Conservation (phyloP, 2,113 vertebrate species). For the Globicephala melas region DNA sequence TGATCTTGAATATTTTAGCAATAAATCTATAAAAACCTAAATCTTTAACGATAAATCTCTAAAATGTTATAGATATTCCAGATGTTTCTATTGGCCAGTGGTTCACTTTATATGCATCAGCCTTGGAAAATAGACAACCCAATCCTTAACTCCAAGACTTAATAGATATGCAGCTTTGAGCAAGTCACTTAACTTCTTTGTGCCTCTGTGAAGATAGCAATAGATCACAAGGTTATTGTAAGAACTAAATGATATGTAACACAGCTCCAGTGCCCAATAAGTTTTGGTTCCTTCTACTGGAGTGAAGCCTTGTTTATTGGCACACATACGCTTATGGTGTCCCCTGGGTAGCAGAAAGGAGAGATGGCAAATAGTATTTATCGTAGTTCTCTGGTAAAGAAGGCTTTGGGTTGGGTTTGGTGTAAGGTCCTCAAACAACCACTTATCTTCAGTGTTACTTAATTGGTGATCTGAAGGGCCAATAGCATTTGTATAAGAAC, state of each 20-base stretch:
- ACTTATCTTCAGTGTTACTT: constrained; percentile 4
- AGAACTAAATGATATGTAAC: neutral
- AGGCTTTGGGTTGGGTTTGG: neutral
- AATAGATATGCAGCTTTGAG: neutral
- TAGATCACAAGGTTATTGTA: neutral
- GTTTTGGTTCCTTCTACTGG: neutral
- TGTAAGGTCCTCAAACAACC: neutral
- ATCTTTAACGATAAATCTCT: neutral
- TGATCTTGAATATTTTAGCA: neutral
- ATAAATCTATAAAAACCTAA: neutral
- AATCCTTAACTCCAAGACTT: neutral
- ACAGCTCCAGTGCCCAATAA: neutral
- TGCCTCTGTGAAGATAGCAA: neutral
- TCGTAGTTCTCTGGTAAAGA: neutral
- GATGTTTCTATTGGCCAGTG: neutral
- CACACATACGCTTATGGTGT: neutral
- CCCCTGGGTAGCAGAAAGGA: neutral
- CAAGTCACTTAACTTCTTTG: neutral
- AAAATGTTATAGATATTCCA: neutral
- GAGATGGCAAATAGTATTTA: neutral
- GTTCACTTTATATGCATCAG: neutral
- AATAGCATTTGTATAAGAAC: neutral
- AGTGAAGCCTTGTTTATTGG: neutral
- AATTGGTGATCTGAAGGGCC: constrained; percentile 13
- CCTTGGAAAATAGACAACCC: neutral